Conservation (phyloP, 30 jellyfish, hydroid and myxozoan species). For the Hydractinia echinata region DNA sequence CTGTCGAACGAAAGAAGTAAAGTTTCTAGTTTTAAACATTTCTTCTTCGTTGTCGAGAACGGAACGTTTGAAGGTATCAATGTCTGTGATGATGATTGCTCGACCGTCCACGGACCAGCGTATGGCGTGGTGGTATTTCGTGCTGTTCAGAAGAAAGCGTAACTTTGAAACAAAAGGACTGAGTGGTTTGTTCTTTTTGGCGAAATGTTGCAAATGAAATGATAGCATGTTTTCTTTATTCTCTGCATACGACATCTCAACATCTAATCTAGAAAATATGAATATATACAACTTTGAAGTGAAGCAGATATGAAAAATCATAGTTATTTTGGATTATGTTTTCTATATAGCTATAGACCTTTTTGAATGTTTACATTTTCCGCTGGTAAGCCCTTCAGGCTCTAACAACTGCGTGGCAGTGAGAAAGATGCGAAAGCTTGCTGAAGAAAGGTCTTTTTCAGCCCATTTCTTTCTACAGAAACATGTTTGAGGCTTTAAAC, state of each 20-base stretch:
- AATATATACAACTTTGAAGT: too few species aligned
- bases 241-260: background rate
- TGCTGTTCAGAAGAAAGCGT: constrained; percentile 78
- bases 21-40: constrained; percentile 95
- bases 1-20: constrained; percentile 96
- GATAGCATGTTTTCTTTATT: constrained; percentile 40
- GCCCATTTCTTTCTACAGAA: too few species aligned
- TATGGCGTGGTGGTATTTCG: constrained; percentile 76
- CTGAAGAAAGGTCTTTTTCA: too few species aligned
- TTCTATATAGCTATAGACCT: too few species aligned
- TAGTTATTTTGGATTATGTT: too few species aligned
- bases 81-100: constrained; percentile 75
- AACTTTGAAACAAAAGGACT: constrained; percentile 95
- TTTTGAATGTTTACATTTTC: too few species aligned
- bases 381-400: too few species aligned
- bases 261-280: too few species aligned
- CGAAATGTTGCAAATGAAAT: constrained; percentile 44
- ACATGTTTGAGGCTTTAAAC: too few species aligned
- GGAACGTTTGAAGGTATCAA: constrained; percentile 67
- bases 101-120: constrained; percentile 96
- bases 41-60: constrained; percentile 94
- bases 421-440: too few species aligned
- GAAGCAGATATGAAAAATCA: too few species aligned
- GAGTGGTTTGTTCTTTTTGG: constrained; percentile 80
- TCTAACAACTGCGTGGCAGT: too few species aligned